Evolutionary conservation across 2,888 invertebrate species (phyloP), one percentile per base, ranked within the genome.

Genomic region (Eupeodes latifasciatus): DNA sequence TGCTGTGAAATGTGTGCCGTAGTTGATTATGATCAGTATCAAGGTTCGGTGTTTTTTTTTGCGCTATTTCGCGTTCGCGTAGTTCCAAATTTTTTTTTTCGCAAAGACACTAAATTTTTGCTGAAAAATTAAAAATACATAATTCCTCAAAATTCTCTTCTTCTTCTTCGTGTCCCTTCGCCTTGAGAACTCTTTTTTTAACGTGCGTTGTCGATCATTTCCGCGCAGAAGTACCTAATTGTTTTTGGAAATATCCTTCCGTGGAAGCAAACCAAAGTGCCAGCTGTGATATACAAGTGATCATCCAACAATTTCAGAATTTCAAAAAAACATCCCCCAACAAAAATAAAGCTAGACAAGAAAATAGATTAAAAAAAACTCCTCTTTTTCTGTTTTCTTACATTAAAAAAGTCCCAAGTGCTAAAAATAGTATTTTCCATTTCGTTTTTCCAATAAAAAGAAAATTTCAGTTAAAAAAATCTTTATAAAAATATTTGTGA

Each of bases 21-120:
- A 88, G 88, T 88, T 88, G 88, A 88, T 88, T 88, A 88, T 88
- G 88, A 88, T 88, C 88, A 88, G 88, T 88, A 88, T 88, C 88
- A 88, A 88, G 88, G 88, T 88, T 88, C 88, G 88, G 88, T 88
- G 88, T 88, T 88, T 88, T 88, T 84, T 81, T 88, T 66, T 66
- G 66, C 81, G 84, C 85, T 81, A 78, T 85, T 88, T 88, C 85
- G 84, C 84, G 81, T 77, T 84, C 87, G 88, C 78, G 78, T 88
- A 85, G 64, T 85, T 85, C 84, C 88, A 78, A 85, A 75, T 85
- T 83, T 47, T 44, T 44, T 44, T 44, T 44, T 64, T 85, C 71
- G 88, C 88, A 84, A 88, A 88, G 16, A 77, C 80, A 80, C 76
- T 66, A 79, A 71, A 27, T 27, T 27, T 76, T 85, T 71, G 71